phyloP scores from a whole-genome alignment of 2,888 invertebrate species.

The Euphydryas editha region DNA sequence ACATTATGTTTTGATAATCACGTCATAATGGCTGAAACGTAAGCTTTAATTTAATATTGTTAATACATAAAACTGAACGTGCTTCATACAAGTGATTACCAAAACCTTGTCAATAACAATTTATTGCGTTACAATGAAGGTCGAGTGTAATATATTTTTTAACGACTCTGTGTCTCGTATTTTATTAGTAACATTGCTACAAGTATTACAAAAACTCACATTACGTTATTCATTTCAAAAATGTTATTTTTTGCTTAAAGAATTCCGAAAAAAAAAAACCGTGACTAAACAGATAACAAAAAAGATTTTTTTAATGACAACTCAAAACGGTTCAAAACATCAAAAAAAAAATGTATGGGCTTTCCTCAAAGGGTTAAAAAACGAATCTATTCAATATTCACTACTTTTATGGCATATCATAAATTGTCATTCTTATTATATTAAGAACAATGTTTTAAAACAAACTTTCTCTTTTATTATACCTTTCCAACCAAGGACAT shows the following conservation, averaged over 20 bases:
- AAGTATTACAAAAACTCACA: neutral
- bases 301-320: slow-evolving; percentile 7
- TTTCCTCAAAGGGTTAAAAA: slow-evolving; percentile 28
- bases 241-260: neutral
- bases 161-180: neutral
- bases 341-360: slow-evolving; percentile 22
- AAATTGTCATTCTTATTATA: slow-evolving; percentile 7
- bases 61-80: neutral
- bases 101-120: neutral
- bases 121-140: neutral
- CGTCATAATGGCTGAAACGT: too few species aligned
- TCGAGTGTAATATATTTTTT: neutral
- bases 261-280: neutral
- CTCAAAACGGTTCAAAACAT: slow-evolving; percentile 19
- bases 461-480: slow-evolving; percentile 14
- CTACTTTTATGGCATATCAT: slow-evolving; percentile 3
- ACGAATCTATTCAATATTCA: neutral
- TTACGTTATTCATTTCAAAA: too few species aligned
- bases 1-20: too few species aligned
- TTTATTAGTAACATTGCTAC: neutral
- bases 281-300: neutral
- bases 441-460: slow-evolving; percentile 15
- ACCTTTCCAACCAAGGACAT: neutral
- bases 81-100: too few species aligned
- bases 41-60: too few species aligned